phyloP scores from a whole-genome alignment of 1,140 invertebrate genomes.

The Pentalonia nigronervosa region DNA sequence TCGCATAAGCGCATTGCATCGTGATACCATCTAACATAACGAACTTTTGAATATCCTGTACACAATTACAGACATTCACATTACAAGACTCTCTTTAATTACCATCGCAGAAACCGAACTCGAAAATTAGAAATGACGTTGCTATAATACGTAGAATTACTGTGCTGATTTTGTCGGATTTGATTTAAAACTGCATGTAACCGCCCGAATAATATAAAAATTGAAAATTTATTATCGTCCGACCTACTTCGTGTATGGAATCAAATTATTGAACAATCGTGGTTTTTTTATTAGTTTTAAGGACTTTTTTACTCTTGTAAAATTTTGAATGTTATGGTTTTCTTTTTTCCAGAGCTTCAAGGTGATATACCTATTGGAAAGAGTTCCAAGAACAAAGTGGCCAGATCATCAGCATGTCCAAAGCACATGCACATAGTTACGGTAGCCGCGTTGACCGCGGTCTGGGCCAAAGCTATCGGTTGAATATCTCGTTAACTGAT shows the following conservation, averaged over 20 bases:
- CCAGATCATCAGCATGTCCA: constrained; percentile 36
- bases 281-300: neutral
- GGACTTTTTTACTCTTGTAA: neutral
- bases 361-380: constrained; percentile 23
- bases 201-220: too few species aligned
- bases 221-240: neutral
- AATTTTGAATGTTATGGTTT: neutral
- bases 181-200: neutral
- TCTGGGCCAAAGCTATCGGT: constrained; percentile 46
- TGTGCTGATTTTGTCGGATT: neutral
- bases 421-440: constrained; percentile 54
- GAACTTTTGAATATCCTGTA: neutral
- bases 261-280: neutral
- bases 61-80: neutral
- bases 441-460: constrained; percentile 42
- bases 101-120: neutral
- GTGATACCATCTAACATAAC: neutral
- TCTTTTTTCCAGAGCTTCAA: constrained; percentile 28
- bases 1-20: neutral
- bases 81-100: neutral
- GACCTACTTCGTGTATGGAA: neutral
- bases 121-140: neutral
- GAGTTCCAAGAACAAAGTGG: constrained; percentile 53
- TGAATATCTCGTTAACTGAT: neutral
- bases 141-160: neutral